Conservation (phyloP, 2,797 vertebrate species). For the Clarias laeviceps region DNA sequence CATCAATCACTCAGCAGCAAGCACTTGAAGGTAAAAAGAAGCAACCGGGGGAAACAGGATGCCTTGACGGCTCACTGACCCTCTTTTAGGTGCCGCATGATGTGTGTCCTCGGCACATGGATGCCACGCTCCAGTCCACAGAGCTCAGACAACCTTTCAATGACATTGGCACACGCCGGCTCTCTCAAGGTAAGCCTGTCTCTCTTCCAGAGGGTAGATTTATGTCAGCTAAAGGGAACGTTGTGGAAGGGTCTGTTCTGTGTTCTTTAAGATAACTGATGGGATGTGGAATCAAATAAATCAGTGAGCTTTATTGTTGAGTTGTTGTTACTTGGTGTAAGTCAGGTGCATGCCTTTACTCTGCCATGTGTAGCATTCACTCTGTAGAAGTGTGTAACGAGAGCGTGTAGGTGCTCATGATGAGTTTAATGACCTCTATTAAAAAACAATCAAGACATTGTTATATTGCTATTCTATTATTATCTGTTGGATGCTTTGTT, state of each 20-base stretch:
- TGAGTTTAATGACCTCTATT: constrained; percentile 4
- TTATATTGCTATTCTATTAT: not conserved
- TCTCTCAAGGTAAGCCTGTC: constrained; percentile 51
- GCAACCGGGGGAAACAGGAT: constrained; percentile 15
- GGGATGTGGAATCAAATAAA: not conserved
- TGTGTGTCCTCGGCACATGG: constrained; percentile 36
- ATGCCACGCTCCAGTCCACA: constrained; percentile 16
- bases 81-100: constrained; percentile 22
- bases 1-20: constrained; percentile 42
- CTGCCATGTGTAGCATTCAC: not conserved
- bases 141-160: constrained; percentile 61
- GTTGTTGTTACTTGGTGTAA: constrained; percentile 15
- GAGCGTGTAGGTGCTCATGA: not conserved
- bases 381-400: not conserved
- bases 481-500: not conserved
- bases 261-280: not conserved
- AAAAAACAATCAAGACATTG: not conserved
- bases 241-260: not conserved
- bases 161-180: constrained; percentile 59
- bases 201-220: constrained; percentile 22
- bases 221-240: constrained; percentile 21
- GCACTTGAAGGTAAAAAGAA: constrained; percentile 48
- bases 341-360: not conserved
- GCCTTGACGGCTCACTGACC: constrained; percentile 25
- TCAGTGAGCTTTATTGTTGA: constrained; percentile 1